Evolutionary conservation across 2,797 vertebrate species (phyloP).

Genomic region (Poeciliopsis gracilis): DNA sequence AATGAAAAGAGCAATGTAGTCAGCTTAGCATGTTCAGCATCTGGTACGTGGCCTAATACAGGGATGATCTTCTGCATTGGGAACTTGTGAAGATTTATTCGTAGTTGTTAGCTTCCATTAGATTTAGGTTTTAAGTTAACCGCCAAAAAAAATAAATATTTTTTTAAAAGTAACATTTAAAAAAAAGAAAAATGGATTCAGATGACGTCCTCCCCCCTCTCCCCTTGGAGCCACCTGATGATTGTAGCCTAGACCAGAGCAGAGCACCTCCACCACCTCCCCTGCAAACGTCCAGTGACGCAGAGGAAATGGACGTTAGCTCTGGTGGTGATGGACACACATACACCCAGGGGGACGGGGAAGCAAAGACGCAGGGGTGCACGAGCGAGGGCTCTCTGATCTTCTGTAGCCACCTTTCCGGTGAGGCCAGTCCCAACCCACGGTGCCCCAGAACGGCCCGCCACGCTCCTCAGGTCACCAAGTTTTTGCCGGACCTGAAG

Average conservation of each 20-base stretch:
- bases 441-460: conserved; percentile 94
- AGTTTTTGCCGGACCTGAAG: conserved; percentile 95
- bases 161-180: no score
- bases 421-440: conserved; percentile 82
- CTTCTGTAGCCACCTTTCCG: conserved; percentile 86
- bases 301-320: conserved; percentile 99
- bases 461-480: conserved; percentile 91
- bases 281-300: conserved; percentile 99
- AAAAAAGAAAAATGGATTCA: conserved; percentile 84
- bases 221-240: conserved; percentile 90
- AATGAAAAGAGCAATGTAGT: conserved; percentile 99
- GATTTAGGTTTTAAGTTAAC: conserved; percentile 67
- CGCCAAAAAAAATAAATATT: conserved; percentile 27
- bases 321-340: conserved; percentile 99
- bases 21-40: conserved; percentile 98
- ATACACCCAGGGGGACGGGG: conserved; percentile 91
- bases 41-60: conserved; percentile 83
- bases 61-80: conserved; percentile 85
- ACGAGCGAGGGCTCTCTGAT: conserved; percentile 89
- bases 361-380: conserved; percentile 82
- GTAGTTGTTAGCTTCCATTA: conserved; percentile 57
- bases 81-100: conserved; percentile 42
- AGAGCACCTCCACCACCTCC: conserved; percentile 99
- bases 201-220: conserved; percentile 91
- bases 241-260: conserved; percentile 86